Conservation (phyloP, 2,797 vertebrate genomes). For the Lerista edwardsae region DNA sequence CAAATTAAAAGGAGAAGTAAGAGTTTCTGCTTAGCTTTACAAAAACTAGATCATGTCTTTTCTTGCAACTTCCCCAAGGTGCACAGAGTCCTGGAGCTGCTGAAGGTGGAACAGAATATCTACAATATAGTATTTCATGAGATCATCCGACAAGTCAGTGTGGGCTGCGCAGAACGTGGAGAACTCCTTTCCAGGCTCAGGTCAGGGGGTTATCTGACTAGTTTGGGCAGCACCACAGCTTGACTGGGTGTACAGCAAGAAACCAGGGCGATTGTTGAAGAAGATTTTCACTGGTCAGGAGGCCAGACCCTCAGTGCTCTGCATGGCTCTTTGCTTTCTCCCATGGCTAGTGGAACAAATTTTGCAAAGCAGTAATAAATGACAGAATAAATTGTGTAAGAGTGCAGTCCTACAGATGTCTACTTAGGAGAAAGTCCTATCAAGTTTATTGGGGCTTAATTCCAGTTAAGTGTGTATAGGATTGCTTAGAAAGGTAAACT, state of each 20-base stretch:
- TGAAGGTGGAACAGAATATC: conserved; percentile 88
- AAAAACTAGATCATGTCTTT: neutral
- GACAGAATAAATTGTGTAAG: too few species aligned
- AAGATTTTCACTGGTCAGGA: too few species aligned
- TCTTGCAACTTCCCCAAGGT: conserved; percentile 76
- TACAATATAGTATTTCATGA: conserved; percentile 92
- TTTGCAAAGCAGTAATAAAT: too few species aligned
- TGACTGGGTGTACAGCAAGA: neutral
- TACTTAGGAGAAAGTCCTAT: too few species aligned
- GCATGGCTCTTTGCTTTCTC: too few species aligned
- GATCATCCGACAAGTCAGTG: conserved; percentile 89
- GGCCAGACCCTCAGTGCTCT: too few species aligned
- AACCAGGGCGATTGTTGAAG: too few species aligned
- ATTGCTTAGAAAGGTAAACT: too few species aligned
- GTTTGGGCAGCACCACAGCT: neutral
- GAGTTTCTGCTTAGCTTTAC: neutral
- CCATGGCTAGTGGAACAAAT: too few species aligned
- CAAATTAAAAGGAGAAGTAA: neutral
- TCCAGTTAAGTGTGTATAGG: too few species aligned
- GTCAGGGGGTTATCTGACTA: conserved; percentile 61
- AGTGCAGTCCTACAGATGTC: too few species aligned
- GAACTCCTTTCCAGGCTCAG: conserved; percentile 90
- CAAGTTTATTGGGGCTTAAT: too few species aligned
- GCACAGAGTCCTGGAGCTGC: conserved; percentile 82
- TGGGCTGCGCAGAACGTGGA: conserved; percentile 88